phyloP scores from a whole-genome alignment of 2,797 vertebrate species.

The Eutrigla gurnardus region DNA sequence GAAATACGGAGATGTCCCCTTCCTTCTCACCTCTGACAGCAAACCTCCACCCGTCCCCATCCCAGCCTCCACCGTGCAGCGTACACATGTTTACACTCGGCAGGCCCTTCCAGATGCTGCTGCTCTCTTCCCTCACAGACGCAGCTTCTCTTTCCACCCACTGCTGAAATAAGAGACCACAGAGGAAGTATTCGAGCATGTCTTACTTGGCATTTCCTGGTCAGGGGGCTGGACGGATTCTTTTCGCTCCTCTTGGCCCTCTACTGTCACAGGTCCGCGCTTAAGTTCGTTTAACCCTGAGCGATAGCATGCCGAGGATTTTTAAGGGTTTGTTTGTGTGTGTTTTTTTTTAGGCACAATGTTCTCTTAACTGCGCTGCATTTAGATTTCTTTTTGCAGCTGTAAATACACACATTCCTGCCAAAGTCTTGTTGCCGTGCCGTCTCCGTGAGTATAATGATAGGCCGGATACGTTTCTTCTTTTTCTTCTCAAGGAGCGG shows the following conservation, averaged over 20 bases:
- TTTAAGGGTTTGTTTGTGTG: neutral
- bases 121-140: slow-evolving; percentile 47
- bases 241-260: slow-evolving; percentile 54
- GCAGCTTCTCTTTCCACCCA: slow-evolving; percentile 58
- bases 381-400: slow-evolving; percentile 69
- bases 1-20: neutral
- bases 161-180: slow-evolving; percentile 71
- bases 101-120: slow-evolving; percentile 71
- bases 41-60: neutral
- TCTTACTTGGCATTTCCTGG: slow-evolving; percentile 80
- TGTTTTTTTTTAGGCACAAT: slow-evolving; percentile 29
- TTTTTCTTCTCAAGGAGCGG: slow-evolving; percentile 30
- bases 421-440: slow-evolving; percentile 67
- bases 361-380: slow-evolving; percentile 42
- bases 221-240: slow-evolving; percentile 60
- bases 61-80: slow-evolving; percentile 22
- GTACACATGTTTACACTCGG: slow-evolving; percentile 59
- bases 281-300: slow-evolving; percentile 25
- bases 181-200: slow-evolving; percentile 74
- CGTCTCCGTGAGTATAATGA: slow-evolving; percentile 66
- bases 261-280: slow-evolving; percentile 43
- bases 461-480: slow-evolving; percentile 52
- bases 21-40: slow-evolving; percentile 1
- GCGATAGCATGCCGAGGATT: slow-evolving; percentile 6
- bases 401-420: slow-evolving; percentile 71